These are phyloP conservation scores for Eptesicus fuscus DNA, from an alignment of 2,113 vertebrate species.

Conservation along the genomic window DNA sequence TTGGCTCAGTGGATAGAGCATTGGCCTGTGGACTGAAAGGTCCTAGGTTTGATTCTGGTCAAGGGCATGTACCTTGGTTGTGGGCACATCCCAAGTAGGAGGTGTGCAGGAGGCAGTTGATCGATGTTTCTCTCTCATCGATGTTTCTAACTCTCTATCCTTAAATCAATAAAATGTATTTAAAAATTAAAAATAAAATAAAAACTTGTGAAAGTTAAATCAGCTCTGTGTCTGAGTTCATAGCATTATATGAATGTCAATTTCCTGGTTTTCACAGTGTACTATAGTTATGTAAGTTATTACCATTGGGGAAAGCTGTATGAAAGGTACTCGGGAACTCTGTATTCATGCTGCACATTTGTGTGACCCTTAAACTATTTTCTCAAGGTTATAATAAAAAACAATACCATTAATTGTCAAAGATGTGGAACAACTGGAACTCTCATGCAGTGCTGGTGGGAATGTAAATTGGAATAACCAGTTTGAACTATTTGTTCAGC, in stretches of 20 bases:
- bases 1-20: too few relatives aligned
- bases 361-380: background rate
- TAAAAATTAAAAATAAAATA: too few relatives aligned
- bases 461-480: background rate
- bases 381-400: slow-evolving; percentile 2
- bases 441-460: background rate
- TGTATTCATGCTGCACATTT: background rate
- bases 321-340: background rate
- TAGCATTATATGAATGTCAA: background rate
- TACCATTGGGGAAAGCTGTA: background rate
- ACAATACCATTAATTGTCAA: background rate
- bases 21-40: too few relatives aligned
- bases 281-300: background rate
- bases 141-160: too few relatives aligned
- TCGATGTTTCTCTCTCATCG: too few relatives aligned
- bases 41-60: too few relatives aligned
- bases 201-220: background rate
- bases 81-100: too few relatives aligned
- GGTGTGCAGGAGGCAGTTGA: too few relatives aligned
- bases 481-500: background rate
- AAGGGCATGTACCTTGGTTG: too few relatives aligned
- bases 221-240: background rate
- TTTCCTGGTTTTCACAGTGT: slow-evolving; percentile 17
- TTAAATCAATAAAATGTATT: too few relatives aligned
- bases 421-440: background rate